Base-by-base conservation (phyloP, 2,113 vertebrate genomes). In the Percina caprodes region DNA sequence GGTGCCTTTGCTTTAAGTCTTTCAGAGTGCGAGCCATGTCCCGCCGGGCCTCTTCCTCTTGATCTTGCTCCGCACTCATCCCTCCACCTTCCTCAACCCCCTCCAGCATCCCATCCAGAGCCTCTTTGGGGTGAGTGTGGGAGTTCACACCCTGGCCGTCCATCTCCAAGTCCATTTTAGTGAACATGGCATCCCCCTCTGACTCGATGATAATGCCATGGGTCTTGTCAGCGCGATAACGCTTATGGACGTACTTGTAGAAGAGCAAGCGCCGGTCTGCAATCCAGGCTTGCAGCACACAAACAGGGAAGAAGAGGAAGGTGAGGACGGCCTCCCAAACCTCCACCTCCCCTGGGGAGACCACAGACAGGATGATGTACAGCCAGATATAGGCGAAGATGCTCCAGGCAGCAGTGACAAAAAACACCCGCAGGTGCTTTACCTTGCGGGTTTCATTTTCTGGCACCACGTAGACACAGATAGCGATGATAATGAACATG, bases 361-460 rank as follows among this genome's bases (percentile, higher is more conserved):
- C 92, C 63, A 96, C 95, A 0, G 96, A 95, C 71, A 97, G 89
- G 80, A 97, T 96, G 59, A 97, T 89, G 86, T 96, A 97, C 5
- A 97, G 92, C 96, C 96, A 97, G 87, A 96, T 94, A 91, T 97
- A 97, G 54, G 96, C 96, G 0, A 97, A 97, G 5, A 97, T 65
- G 77, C 96, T 96, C 96, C 96, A 97, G 55, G 95, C 91, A 0
- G 94, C 96, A 0, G 96, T 97, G 77, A 96, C 95, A 26, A 96
- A 96, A 89, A 97, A 96, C 59, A 97, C 96, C 19, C 96, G 92
- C 73, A 96, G 88, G 89, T 96, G 96, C 79, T 96, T 96, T 84
- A 95, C 95, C 76, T 95, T 96, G 69, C 95, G 93, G 4, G 89
- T 91, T 80, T 97, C 96, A 1, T 94, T 96, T 7, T 96, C 96